These are phyloP conservation scores for Macrotis lagotis DNA, from an alignment of 2,113 vertebrate genomes.

Conservation along the genomic window DNA sequence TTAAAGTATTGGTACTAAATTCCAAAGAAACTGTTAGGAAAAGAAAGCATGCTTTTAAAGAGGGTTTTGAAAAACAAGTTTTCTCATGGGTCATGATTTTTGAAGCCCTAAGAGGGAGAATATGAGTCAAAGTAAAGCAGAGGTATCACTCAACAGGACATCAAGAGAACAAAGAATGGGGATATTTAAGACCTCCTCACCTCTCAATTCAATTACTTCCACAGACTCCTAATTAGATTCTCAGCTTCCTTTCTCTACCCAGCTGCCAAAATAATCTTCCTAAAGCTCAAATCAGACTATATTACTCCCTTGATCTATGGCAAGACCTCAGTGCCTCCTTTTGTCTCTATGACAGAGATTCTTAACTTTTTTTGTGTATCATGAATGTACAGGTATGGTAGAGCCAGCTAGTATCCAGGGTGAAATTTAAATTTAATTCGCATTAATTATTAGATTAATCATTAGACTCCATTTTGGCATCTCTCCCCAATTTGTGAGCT, in stretches of 20 bases:
- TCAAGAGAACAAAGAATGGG: not conserved
- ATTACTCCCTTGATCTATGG: not conserved
- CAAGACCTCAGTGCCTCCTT: not conserved
- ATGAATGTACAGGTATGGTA: not conserved
- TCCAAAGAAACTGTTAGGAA: not conserved
- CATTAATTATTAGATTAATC: not conserved
- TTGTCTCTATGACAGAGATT: not conserved
- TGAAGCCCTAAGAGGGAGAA: not conserved
- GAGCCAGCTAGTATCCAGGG: not conserved
- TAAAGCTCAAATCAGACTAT: not conserved
- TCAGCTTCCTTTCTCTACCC: not conserved
- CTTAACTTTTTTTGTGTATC: not conserved
- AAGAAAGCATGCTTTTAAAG: not conserved
- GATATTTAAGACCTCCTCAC: not conserved
- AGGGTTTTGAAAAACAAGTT: not conserved
- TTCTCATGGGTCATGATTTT: not conserved
- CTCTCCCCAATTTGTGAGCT: not conserved
- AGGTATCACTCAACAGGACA: not conserved
- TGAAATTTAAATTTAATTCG: not conserved
- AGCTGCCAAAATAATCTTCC: not conserved
- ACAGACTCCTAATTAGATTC: not conserved
- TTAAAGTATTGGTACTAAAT: not conserved
- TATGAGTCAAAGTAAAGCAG: not conserved
- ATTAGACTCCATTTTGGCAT: not conserved
- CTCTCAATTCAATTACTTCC: not conserved